Percentiles rank a stretch among this genome's conserved stretches.
Conservation (phyloP, 2,113 vertebrate genomes). For the Caretta caretta region DNA sequence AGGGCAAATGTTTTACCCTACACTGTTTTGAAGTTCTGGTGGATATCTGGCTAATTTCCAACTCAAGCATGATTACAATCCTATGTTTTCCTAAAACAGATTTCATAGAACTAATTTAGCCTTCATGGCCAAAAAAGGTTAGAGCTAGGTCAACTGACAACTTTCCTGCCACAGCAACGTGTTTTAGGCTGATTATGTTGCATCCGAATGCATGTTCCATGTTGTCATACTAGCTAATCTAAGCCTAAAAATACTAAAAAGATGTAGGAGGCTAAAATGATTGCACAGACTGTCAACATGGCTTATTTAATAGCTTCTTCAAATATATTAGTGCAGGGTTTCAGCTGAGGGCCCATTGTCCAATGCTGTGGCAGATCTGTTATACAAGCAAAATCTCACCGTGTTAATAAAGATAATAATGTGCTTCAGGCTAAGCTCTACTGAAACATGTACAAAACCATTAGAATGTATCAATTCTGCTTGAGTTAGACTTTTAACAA, state of each 20-base stretch:
- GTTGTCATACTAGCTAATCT: slow-evolving; percentile 57
- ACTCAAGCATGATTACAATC: slow-evolving; percentile 51
- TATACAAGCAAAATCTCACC: not conserved
- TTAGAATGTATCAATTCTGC: slow-evolving; percentile 40
- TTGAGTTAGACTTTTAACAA: not conserved
- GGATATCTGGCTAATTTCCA: slow-evolving; percentile 52
- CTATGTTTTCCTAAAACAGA: slow-evolving; percentile 23
- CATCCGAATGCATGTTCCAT: slow-evolving; percentile 37
- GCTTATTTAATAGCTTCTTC: slow-evolving; percentile 64
- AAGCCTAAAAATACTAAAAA: slow-evolving; percentile 39
- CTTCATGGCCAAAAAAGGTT: slow-evolving; percentile 49
- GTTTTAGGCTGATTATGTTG: slow-evolving; percentile 64
- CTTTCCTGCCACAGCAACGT: not conserved
- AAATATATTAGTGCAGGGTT: slow-evolving; percentile 29
- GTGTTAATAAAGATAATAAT: slow-evolving; percentile 22
- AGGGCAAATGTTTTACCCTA: slow-evolving; percentile 7
- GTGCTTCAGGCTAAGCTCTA: slow-evolving; percentile 9
- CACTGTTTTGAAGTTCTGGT: slow-evolving; percentile 19
- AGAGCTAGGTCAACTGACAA: slow-evolving; percentile 62
- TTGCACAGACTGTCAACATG: slow-evolving; percentile 31
- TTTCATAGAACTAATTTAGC: slow-evolving; percentile 61
- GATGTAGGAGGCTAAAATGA: slow-evolving; percentile 44
- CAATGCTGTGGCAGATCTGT: not conserved
- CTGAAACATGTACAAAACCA: slow-evolving; percentile 2
- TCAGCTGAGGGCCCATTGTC: slow-evolving; percentile 5